These are phyloP conservation scores for Rhagonycha fulva DNA, from an alignment of 2,888 invertebrate genomes.

Conservation along the genomic window DNA sequence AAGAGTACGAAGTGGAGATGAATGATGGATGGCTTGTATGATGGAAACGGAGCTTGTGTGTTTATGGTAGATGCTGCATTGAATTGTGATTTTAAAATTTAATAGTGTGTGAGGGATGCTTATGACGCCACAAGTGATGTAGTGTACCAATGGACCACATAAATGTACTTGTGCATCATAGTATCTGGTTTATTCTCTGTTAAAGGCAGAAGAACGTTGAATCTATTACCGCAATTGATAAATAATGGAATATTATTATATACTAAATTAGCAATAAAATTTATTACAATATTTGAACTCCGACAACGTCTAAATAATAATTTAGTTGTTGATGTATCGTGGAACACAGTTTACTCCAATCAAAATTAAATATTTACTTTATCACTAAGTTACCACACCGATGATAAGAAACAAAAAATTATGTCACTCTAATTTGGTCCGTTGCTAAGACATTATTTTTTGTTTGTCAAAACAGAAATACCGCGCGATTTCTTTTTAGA, in stretches of 20 bases:
- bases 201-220: not conserved
- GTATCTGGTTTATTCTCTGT: not conserved
- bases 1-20: not conserved
- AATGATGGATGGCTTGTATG: not conserved
- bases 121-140: not conserved
- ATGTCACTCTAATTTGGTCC: too few species aligned
- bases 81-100: not conserved
- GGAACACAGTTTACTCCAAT: too few species aligned
- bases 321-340: too few species aligned
- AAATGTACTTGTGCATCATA: not conserved
- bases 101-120: not conserved
- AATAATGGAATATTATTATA: not conserved
- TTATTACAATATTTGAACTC: too few species aligned
- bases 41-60: not conserved
- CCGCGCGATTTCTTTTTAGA: too few species aligned
- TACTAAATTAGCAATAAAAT: too few species aligned
- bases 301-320: too few species aligned
- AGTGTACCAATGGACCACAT: not conserved
- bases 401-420: too few species aligned
- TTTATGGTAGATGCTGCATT: not conserved
- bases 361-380: too few species aligned
- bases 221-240: not conserved
- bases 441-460: too few species aligned
- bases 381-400: too few species aligned
- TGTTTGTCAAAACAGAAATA: too few species aligned